phyloP scores from a whole-genome alignment of 2,797 vertebrate genomes.

The Notolabrus celidotus region DNA sequence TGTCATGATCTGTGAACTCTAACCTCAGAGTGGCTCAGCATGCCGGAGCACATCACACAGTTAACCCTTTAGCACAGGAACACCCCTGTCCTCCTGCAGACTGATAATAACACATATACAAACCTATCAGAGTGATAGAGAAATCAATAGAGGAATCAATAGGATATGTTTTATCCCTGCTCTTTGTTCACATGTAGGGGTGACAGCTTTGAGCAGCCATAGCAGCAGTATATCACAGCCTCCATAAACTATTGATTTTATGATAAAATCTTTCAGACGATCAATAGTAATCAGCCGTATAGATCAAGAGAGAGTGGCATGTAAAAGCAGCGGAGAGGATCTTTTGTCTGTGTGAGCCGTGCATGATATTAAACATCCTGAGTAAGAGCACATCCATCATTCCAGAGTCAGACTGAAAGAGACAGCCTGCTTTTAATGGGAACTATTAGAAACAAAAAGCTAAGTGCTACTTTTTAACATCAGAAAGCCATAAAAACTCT shows the following conservation, averaged over 20 bases:
- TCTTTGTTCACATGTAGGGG: conserved; percentile 81
- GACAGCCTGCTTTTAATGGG: neutral
- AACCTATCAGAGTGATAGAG: conserved; percentile 85
- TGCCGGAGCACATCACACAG: conserved; percentile 13
- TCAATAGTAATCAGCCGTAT: conserved; percentile 90
- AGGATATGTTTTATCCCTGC: conserved; percentile 56
- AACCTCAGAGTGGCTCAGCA: neutral
- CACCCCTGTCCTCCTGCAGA: conserved; percentile 12
- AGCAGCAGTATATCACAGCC: conserved; percentile 84
- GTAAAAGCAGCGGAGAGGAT: conserved; percentile 70
- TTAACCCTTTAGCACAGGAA: conserved; percentile 30
- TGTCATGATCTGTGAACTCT: neutral
- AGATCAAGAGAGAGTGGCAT: conserved; percentile 87
- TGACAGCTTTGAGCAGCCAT: conserved; percentile 83
- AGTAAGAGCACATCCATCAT: conserved; percentile 29
- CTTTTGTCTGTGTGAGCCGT: conserved; percentile 26
- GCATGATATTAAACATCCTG: conserved; percentile 14
- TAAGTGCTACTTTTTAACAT: conserved; percentile 13
- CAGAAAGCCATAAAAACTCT: neutral
- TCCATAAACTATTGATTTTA: conserved; percentile 91
- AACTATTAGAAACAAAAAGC: conserved; percentile 5
- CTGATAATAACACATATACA: conserved; percentile 28
- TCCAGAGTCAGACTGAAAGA: conserved; percentile 6
- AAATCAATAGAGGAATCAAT: conserved; percentile 89
- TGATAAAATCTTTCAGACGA: conserved; percentile 90